A percentile compares a stretch with the other conserved stretches of the same genome.
phyloP scores from a whole-genome alignment of 2,888 invertebrate genomes.

The Euclidia mi region DNA sequence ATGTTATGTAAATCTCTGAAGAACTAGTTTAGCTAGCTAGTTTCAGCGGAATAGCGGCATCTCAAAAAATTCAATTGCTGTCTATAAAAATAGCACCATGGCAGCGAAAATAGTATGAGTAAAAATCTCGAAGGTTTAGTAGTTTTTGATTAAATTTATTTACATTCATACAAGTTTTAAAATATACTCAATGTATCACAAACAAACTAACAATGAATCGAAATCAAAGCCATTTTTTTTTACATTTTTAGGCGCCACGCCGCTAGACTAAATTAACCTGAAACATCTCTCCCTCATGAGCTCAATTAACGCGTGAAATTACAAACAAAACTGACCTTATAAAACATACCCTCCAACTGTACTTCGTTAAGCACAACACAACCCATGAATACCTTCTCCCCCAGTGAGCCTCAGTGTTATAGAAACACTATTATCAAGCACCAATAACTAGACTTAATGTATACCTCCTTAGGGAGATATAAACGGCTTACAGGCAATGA shows the following conservation, averaged over 20 bases:
- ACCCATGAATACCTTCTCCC: conserved; percentile 10
- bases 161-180: no score
- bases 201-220: no score
- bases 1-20: no score
- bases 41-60: no score
- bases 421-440: conserved; percentile 9
- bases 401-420: neutral
- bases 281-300: neutral
- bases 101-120: no score
- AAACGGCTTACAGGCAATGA: conserved; percentile 19
- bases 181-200: no score
- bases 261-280: neutral
- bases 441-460: conserved; percentile 19
- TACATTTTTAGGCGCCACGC: neutral
- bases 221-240: neutral
- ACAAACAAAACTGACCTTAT: conserved; percentile 8
- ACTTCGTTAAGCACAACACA: conserved; percentile 14
- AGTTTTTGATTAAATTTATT: no score
- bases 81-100: no score
- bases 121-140: no score
- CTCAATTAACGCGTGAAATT: neutral
- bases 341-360: conserved; percentile 2
- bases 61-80: no score
- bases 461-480: conserved; percentile 21
- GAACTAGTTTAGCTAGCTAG: no score